phyloP scores from a whole-genome alignment of 2,113 vertebrate species.

The Hydropotes inermis region DNA sequence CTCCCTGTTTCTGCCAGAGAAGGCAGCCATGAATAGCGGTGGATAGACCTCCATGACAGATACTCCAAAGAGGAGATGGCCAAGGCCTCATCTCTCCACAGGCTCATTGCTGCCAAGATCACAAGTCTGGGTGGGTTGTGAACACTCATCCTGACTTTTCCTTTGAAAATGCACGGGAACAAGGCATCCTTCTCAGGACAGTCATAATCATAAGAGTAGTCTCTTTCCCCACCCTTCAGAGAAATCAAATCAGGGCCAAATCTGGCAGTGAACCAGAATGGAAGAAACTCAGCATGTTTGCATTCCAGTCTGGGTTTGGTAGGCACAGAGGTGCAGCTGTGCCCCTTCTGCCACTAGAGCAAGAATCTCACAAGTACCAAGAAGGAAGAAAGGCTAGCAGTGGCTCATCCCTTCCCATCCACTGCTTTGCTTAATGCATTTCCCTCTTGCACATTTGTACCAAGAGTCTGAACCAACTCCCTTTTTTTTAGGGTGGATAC shows the following conservation, averaged over 20 bases:
- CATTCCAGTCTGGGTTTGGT: background rate
- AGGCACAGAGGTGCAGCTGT: background rate
- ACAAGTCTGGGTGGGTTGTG: background rate
- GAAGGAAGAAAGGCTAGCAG: background rate
- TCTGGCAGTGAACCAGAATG: background rate
- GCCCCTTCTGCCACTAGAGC: background rate
- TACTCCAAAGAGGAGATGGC: too few species aligned
- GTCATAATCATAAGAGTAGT: too few species aligned
- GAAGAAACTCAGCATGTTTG: too few species aligned
- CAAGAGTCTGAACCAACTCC: background rate
- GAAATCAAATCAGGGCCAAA: background rate
- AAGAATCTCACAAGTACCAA: background rate
- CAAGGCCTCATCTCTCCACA: too few species aligned
- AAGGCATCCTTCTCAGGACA: background rate
- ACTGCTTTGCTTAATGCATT: background rate
- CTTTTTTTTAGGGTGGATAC: background rate
- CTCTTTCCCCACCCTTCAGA: background rate
- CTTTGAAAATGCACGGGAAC: background rate
- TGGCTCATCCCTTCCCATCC: background rate
- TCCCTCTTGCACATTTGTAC: too few species aligned
- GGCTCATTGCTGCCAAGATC: too few species aligned
- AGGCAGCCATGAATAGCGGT: accelerated
- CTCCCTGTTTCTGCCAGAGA: accelerated
- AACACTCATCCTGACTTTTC: background rate
- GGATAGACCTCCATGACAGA: background rate